phyloP scores from a whole-genome alignment of 2,888 invertebrate genomes.

The Leptopilina drosophilae region DNA sequence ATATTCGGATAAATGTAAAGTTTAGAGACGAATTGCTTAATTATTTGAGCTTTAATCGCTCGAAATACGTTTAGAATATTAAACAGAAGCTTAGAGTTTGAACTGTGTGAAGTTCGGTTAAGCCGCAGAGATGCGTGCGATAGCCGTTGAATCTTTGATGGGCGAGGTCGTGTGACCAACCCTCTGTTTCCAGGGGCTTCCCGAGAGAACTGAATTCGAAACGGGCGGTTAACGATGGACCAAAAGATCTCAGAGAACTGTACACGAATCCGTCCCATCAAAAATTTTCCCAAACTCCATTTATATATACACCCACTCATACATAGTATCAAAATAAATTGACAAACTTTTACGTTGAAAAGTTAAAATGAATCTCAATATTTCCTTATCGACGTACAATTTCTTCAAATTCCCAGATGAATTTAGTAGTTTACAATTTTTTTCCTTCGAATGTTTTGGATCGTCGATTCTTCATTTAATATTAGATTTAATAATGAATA shows the following conservation, averaged over 20 bases:
- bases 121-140: constrained; percentile 70
- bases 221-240: not conserved
- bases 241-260: not conserved
- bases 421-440: too few relatives aligned
- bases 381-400: too few relatives aligned
- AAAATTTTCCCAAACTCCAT: not conserved
- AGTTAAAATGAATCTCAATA: too few relatives aligned
- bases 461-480: too few relatives aligned
- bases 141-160: constrained; percentile 74
- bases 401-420: too few relatives aligned
- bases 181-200: constrained; percentile 56
- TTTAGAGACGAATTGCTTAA: constrained; percentile 13
- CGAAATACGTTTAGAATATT: constrained; percentile 22
- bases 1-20: not conserved
- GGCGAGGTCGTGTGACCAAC: constrained; percentile 62
- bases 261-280: not conserved
- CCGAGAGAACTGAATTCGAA: constrained; percentile 52
- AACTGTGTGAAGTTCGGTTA: constrained; percentile 46
- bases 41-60: constrained; percentile 14
- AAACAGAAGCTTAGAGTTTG: constrained; percentile 14
- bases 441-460: too few relatives aligned
- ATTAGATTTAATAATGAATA: too few relatives aligned
- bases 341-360: too few relatives aligned
- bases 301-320: too few relatives aligned
- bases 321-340: too few relatives aligned